phyloP scores from a whole-genome alignment of 2,888 invertebrate species.

The Ormyrus pomaceus region DNA sequence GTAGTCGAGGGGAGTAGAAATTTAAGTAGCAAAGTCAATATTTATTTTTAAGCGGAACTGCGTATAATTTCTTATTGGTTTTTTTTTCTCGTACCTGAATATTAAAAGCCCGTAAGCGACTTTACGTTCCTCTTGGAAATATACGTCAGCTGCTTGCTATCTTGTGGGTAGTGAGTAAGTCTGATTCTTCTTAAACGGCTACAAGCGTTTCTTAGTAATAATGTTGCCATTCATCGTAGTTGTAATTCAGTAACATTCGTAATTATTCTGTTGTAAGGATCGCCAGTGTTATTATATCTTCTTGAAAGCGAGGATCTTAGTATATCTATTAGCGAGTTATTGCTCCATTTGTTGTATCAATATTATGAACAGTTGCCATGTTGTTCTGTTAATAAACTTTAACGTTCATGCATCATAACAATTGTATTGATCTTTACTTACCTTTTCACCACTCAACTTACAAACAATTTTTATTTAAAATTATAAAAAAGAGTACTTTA shows the following conservation, averaged over 20 bases:
- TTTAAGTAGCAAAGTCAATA: too few species aligned
- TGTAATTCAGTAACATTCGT: neutral
- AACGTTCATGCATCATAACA: conserved; percentile 34
- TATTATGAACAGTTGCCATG: conserved; percentile 15
- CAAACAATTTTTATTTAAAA: neutral
- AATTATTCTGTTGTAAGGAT: conserved; percentile 4
- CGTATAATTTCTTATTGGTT: too few species aligned
- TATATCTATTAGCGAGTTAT: neutral
- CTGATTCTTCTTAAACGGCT: neutral
- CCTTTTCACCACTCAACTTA: neutral
- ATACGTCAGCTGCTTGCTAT: conserved; percentile 12
- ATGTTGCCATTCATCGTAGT: conserved; percentile 1
- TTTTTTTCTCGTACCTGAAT: too few species aligned
- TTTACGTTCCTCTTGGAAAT: too few species aligned
- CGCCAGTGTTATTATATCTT: conserved; percentile 4
- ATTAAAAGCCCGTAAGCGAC: too few species aligned
- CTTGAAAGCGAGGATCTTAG: neutral
- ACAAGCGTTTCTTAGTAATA: neutral
- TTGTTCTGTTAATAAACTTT: conserved; percentile 52
- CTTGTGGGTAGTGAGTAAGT: conserved; percentile 3
- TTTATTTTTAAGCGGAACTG: too few species aligned
- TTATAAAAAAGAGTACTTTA: too few species aligned
- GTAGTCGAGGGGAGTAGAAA: too few species aligned
- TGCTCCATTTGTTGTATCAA: conserved; percentile 23
- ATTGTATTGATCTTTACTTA: neutral